Base-by-base conservation (phyloP, 2,797 vertebrate species). In the Galaxias olidus region DNA sequence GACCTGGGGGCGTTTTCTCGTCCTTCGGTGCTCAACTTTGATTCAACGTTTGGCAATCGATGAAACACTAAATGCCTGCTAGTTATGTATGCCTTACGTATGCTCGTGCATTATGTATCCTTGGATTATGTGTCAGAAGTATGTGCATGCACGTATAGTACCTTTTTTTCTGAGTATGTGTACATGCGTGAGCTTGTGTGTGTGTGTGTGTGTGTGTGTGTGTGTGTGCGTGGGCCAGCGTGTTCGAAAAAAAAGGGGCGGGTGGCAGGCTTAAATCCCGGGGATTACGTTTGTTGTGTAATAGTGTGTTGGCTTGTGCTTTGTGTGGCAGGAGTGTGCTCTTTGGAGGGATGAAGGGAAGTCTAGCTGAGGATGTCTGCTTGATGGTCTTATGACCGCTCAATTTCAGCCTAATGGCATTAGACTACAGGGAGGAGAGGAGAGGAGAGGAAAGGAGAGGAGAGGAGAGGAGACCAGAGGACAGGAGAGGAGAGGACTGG, bases 241-340 rank as follows among this genome's bases (percentile, higher is more conserved):
- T n/a, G n/a, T n/a, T n/a, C n/a, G n/a, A n/a, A n/a, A n/a, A n/a
- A n/a, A n/a, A n/a, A n/a, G 55, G 41, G 44, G 50, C 1, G 18
- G 49, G 62, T 61, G 45, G 49, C 70, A 65, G 45, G 49, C 70
- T 68, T 74, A 77, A 75, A 75, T 54, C 65, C 70, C 45, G 59
- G 60, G 73, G 77, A 75, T 82, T 75, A 77, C 62, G 47, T 53
- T 41, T 72, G 73, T 83, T 76, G 78, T 78, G 73, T 78, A 74
- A 71, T 59, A 65, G 48, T 59, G 55, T 67, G 68, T 69, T 47
- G 72, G 61, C 60, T 63, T 59, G 63, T 59, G 61, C 66, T 71
- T 30, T 72, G 52, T 71, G 68, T 69, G 71, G 63, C 19, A 70
- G 76, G 69, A 59, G 68, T 76, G 63, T 73, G 53, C 60, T 71